Percentiles rank a stretch among this genome's conserved stretches.
Evolutionary conservation across 2,888 invertebrate genomes (phyloP).

Genomic region (Hoplodrina blanda): DNA sequence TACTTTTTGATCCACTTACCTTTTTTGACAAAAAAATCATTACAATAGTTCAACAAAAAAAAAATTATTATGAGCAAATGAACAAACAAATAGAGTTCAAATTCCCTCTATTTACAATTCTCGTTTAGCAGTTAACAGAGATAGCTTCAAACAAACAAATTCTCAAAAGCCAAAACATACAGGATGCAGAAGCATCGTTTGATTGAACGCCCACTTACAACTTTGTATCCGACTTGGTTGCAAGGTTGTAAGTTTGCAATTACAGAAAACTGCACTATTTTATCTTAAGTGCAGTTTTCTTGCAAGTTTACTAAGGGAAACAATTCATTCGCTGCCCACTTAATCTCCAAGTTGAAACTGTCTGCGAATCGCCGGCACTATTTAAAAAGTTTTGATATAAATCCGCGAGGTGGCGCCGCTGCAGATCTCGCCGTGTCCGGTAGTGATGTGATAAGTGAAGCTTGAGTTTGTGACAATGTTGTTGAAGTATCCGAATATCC

Average conservation of each 20-base stretch:
- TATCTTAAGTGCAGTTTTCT: conserved; percentile 72
- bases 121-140: not conserved
- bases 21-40: too few relatives aligned
- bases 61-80: too few relatives aligned
- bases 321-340: conserved; percentile 73
- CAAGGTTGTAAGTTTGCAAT: conserved; percentile 62
- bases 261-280: conserved; percentile 68
- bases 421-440: conserved; percentile 1
- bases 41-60: too few relatives aligned
- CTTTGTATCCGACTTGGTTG: conserved; percentile 58
- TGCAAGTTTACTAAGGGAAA: conserved; percentile 69
- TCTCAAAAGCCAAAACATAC: conserved; percentile 4
- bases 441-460: conserved; percentile 27
- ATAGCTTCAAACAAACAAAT: not conserved
- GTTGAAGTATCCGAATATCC: conserved; percentile 7
- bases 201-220: conserved; percentile 54
- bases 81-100: too few relatives aligned
- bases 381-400: conserved; percentile 78
- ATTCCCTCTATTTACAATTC: too few relatives aligned
- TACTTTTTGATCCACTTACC: too few relatives aligned
- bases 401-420: conserved; percentile 62
- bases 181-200: conserved; percentile 41
- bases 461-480: not conserved
- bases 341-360: conserved; percentile 72
- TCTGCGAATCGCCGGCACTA: conserved; percentile 64